Base-by-base conservation (phyloP, 2,888 invertebrate species). In the Drosophila melanocephala region DNA sequence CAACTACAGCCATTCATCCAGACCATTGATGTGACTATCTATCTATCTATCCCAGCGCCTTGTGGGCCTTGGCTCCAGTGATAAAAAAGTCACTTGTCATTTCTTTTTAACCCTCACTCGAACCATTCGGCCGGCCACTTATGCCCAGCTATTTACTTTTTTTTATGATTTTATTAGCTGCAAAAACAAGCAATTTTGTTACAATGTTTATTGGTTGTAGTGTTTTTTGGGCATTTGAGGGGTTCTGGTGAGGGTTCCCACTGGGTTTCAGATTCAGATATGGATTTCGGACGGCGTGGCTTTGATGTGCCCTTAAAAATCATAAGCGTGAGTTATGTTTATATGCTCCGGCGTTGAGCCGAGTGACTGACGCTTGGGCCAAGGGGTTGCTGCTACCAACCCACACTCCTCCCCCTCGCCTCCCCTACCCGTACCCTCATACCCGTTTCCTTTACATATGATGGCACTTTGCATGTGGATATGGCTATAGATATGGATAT, bases 141-240 rank as follows among this genome's bases (percentile, higher is more conserved):
- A 78, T 83, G 81, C 70, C 72, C 69, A 60, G 77, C 86, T 75
- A 82, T 85, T 83, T 82, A 79, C 85, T 80, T 74, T 57, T 72
- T 87, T 81, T 89, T 87, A 87, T 89, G 87, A 87, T 87, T 87
- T 87, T 87, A 87, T 87, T 87, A 87, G 87, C 89, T 87, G 87
- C 87, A 87, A 87, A 89, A 89, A 89, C 89, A 87, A 86, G 89
- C 89, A 89, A 87, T 87, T 84, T 86, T 78, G 87, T 80, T 86
- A 87, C 89, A 87, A 87, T 87, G 87, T 87, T 87, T 87, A 87
- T 87, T 89, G 87, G 87, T 87, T 89, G 87, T 87, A 82, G 85
- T 89, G 80, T 76, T 65, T 68, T 60, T 61, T 42, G 56, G 63
- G 70, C 44, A 52, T 70, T 63, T 67, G 72, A 81, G 76, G 78